phyloP scores from a whole-genome alignment of 2,888 invertebrate genomes.

The Amorpha juglandis region DNA sequence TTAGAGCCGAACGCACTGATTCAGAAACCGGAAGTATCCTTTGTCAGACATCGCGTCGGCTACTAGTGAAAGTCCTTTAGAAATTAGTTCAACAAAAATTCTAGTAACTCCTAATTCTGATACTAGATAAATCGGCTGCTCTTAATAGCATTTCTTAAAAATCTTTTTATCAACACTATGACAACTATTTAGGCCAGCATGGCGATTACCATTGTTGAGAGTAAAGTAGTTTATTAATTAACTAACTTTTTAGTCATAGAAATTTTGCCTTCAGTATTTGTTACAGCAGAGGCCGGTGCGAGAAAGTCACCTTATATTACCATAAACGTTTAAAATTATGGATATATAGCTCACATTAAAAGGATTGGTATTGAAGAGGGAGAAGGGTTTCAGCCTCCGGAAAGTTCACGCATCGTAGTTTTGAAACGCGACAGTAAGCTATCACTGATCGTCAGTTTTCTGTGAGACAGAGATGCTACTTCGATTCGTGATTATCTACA shows the following conservation, averaged over 20 bases:
- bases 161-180: not conserved
- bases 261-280: too few relatives aligned
- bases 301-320: too few relatives aligned
- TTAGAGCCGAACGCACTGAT: not conserved
- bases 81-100: slow-evolving; percentile 22
- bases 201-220: not conserved
- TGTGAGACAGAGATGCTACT: too few relatives aligned
- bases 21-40: slow-evolving; percentile 20
- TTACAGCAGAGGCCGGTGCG: too few relatives aligned
- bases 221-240: not conserved
- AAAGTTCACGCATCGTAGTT: too few relatives aligned
- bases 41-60: slow-evolving; percentile 14
- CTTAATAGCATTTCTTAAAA: not conserved
- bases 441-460: too few relatives aligned
- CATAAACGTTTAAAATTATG: too few relatives aligned
- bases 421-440: too few relatives aligned
- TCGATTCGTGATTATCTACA: too few relatives aligned
- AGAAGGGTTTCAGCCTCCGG: too few relatives aligned
- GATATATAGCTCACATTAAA: too few relatives aligned
- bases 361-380: too few relatives aligned
- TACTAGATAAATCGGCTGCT: not conserved
- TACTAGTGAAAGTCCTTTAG: slow-evolving; percentile 22
- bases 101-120: not conserved
- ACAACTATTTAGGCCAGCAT: not conserved
- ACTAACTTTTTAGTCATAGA: not conserved